Base-by-base conservation (phyloP, 2,888 invertebrate species). In the Aricia artaxerxes region DNA sequence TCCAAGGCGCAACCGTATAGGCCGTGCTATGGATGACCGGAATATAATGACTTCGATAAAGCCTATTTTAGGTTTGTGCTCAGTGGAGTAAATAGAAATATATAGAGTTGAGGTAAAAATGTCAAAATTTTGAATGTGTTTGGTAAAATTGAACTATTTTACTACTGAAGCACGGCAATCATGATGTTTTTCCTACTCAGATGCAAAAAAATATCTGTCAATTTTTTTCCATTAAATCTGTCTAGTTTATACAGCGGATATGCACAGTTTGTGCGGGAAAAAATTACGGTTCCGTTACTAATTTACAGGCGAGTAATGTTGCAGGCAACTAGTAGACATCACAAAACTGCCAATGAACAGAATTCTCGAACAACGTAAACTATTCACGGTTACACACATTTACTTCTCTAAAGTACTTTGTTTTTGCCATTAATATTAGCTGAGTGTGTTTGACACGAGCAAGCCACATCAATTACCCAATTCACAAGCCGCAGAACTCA, bases 371-470 rank as follows among this genome's bases (percentile, higher is more conserved):
- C 35, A 13, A 69, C 13, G 35, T 24, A 35, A 69, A 69, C 64
- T 64, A 31, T 69, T 69, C 35, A 38, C 64, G 35, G 64, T 64
- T n/a, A 38, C 31, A 69, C 35, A n/a, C 78, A 78, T 40, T 13
- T 73, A 73, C 5, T 72, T 57, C 53, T 72, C 78, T 72, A 40
- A 35, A 57, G 13, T 57, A 44, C 44, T 79, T 79, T 75, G 73
- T 79, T 79, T 79, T 75, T 61, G 75, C 78, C 78, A 79, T 79
- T 75, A 75, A 75, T 75, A 75, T 79, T 35, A 31, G 44, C 73
- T 75, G 78, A 73, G 78, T 79, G 78, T 75, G 61, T 75, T 60
- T 79, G 78, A 79, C 78, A 44, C 44, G 60, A 79, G 75, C 61
- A 79, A 75, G 61, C 75, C 60, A 57, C 78, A 75, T 75, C 78